These are phyloP conservation scores for Diadegma fenestrale DNA, from an alignment of 2,888 invertebrate genomes.

Conservation along the genomic window DNA sequence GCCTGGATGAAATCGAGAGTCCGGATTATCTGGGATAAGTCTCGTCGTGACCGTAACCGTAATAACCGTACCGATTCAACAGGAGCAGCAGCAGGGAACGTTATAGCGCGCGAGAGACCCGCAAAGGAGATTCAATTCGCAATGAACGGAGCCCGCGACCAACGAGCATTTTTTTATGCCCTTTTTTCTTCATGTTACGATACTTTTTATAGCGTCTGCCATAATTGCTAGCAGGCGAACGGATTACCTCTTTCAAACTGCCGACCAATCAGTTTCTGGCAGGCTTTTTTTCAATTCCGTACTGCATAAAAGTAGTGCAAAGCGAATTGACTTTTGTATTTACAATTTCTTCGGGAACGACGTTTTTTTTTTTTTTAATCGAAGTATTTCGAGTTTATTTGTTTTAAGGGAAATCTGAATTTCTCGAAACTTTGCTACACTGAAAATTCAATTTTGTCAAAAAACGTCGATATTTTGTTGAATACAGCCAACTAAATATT, in stretches of 20 bases:
- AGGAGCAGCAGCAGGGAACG: constrained; percentile 55
- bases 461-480: too few species aligned
- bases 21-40: constrained; percentile 59
- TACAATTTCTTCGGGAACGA: neutral
- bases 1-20: constrained; percentile 79
- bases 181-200: neutral
- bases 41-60: constrained; percentile 71
- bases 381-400: neutral
- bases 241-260: neutral
- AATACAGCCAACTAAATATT: too few species aligned
- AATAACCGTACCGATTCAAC: constrained; percentile 68
- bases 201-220: constrained; percentile 11
- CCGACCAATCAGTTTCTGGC: neutral
- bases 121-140: constrained; percentile 31
- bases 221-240: constrained; percentile 19
- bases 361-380: neutral
- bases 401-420: neutral
- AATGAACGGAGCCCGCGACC: constrained; percentile 20
- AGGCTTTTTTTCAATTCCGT: neutral
- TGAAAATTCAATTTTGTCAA: too few species aligned
- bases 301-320: neutral
- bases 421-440: neutral
- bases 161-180: constrained; percentile 16
- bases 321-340: neutral
- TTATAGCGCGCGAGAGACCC: neutral